Conservation (phyloP, 2,888 invertebrate genomes). For the Micoletzkya japonica region DNA sequence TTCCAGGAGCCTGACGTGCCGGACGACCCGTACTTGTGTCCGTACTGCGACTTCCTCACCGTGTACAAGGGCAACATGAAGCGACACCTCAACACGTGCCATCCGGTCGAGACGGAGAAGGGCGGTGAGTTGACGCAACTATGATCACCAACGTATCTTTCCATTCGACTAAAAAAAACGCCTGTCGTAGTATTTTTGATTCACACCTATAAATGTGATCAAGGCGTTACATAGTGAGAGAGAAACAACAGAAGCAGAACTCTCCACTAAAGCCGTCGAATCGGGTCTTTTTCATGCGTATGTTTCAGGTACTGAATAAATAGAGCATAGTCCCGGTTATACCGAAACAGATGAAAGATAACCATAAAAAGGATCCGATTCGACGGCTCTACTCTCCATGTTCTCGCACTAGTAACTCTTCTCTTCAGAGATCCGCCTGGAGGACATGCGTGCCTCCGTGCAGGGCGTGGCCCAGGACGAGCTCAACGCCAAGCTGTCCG, state of each 20-base stretch:
- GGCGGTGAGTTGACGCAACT: constrained; percentile 15
- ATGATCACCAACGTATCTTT: no score
- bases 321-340: no score
- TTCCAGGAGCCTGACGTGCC: constrained; percentile 16
- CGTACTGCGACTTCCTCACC: constrained; percentile 57
- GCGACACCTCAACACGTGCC: constrained; percentile 55
- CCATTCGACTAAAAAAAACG: neutral
- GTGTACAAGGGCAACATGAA: constrained; percentile 63
- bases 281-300: neutral
- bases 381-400: no score
- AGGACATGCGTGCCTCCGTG: constrained; percentile 47
- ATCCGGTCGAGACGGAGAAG: constrained; percentile 38
- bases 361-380: no score
- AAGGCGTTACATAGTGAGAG: no score
- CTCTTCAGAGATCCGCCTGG: constrained; percentile 30
- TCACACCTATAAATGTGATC: neutral
- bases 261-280: neutral
- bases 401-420: neutral
- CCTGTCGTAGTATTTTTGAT: neutral
- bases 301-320: no score
- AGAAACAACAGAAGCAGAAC: no score
- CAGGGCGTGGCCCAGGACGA: constrained; percentile 45
- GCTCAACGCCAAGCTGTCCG: constrained; percentile 39
- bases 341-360: no score
- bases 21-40: constrained; percentile 57